These are phyloP conservation scores for Julus scanicus DNA, from an alignment of 2,888 invertebrate species.

Conservation along the genomic window DNA sequence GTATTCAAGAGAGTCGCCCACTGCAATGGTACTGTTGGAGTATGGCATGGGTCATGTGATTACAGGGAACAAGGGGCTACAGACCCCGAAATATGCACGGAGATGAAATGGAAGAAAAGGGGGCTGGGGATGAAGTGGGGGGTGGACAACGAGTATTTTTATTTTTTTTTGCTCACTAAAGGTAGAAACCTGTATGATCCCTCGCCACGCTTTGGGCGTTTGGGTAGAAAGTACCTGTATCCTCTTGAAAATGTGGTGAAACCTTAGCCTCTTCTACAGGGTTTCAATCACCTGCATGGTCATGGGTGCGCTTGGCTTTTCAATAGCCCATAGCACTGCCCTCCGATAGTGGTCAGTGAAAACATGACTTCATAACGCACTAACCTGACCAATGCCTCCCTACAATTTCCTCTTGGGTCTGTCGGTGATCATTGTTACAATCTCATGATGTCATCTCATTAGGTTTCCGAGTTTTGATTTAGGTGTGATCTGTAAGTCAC, in stretches of 20 bases:
- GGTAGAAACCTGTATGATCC: conserved; percentile 11
- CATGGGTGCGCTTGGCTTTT: background rate
- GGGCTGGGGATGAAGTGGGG: conserved; percentile 17
- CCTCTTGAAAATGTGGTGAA: conserved; percentile 2
- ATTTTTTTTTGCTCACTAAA: background rate
- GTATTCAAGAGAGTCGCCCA: background rate
- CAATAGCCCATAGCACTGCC: background rate
- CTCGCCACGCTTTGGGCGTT: conserved; percentile 28
- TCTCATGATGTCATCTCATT: background rate
- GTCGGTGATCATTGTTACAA: background rate
- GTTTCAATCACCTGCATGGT: background rate
- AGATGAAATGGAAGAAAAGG: conserved; percentile 21
- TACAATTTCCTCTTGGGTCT: background rate
- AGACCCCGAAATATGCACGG: conserved; percentile 23
- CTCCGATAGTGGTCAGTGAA: background rate
- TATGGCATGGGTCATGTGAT: conserved; percentile 33
- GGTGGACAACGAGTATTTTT: conserved; percentile 17
- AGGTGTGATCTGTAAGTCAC: no score
- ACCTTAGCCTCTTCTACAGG: conserved; percentile 14
- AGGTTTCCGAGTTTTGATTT: no score
- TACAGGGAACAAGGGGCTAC: conserved; percentile 33
- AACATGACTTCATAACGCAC: background rate
- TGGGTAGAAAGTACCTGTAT: conserved; percentile 27
- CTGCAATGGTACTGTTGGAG: conserved; percentile 33
- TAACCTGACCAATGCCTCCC: background rate